Base-by-base conservation (phyloP, 2,113 vertebrate species). In the Toxostoma redivivum region DNA sequence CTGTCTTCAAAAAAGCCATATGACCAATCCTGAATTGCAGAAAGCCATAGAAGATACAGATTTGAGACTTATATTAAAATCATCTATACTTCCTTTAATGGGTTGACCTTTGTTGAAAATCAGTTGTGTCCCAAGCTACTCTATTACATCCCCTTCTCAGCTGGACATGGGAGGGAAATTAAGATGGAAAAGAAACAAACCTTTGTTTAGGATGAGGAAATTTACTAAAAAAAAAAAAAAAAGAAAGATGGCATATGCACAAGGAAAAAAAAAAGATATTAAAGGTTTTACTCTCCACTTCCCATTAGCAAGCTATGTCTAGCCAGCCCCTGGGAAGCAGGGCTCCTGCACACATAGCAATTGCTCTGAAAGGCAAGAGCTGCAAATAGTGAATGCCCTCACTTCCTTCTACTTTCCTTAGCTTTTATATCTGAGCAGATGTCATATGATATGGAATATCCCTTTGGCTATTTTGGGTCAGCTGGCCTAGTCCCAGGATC, bases 271-370 rank as follows among this genome's bases (percentile, higher is more conserved):
- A 57, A 37, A 44, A 24, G 11, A 57, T 7, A 37, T 27, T 0
- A 44, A 25, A 73, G 4, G 2, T 58, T 65, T 72, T 58, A 28
- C 23, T 50, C 37, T 33, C 12, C 23, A 28, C 5, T 15, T 81
- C 6, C 67, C 12, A n/a, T 30, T 10, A 81, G 18, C 37, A 73
- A 81, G 12, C 3, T 12, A 13, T 18, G 27, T 12, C 50, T 37
- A 27, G 18, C 15, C 9, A 44, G 12, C 5, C 18, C 12, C 42
- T 3, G 0, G 37, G 8, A 81, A 51, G 22, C 44, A 58, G 37
- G 5, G 2, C 15, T 58, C 19, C 12, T 21, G 19, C 19, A 24
- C 0, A 2, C 31, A 50, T 7, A 27, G 11, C 6, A 71, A 42
- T 6, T 27, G 7, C 35, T 50, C 31, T 50, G 51, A 19, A 50